Evolutionary conservation across 2,888 invertebrate genomes (phyloP).

Genomic region (Lottia gigantea): DNA sequence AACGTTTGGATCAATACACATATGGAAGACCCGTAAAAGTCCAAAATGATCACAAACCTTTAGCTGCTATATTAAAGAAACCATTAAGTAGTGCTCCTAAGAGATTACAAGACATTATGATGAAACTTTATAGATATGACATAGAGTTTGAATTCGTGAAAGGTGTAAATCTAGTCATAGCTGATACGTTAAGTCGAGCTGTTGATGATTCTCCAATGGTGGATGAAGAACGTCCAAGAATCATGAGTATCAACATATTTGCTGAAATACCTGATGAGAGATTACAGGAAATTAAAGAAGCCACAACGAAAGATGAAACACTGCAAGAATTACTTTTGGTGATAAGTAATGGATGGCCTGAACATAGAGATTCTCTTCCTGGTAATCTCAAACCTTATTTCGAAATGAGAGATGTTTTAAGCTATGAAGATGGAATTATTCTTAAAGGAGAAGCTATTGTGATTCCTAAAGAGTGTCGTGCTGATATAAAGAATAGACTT

Average conservation of each 20-base stretch:
- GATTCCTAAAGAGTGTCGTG: constrained; percentile 15
- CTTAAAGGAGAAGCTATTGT: constrained; percentile 14
- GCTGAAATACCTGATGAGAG: too few species aligned
- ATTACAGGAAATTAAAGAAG: too few species aligned
- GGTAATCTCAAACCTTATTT: constrained; percentile 14
- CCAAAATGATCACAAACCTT: constrained; percentile 29
- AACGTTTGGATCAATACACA: constrained; percentile 32
- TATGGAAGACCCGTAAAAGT: constrained; percentile 24
- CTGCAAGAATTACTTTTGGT: constrained; percentile 14
- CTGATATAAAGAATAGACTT: constrained; percentile 8
- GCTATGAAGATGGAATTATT: constrained; percentile 12
- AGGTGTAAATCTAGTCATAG: constrained; percentile 29
- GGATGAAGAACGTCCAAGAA: too few species aligned
- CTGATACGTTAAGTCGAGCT: constrained; percentile 33
- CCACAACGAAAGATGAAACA: constrained; percentile 15
- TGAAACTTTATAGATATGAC: constrained; percentile 30
- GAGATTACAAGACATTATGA: constrained; percentile 29
- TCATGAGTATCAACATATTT: too few species aligned
- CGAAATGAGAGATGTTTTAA: constrained; percentile 21
- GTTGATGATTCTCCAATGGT: too few species aligned
- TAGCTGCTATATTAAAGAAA: constrained; percentile 31
- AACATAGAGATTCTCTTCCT: constrained; percentile 11
- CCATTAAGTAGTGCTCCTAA: constrained; percentile 29
- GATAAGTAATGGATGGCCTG: constrained; percentile 28
- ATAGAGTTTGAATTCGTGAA: constrained; percentile 25